Evolutionary conservation across 2,113 vertebrate genomes (phyloP).

Genomic region (Odobenus rosmarus): DNA sequence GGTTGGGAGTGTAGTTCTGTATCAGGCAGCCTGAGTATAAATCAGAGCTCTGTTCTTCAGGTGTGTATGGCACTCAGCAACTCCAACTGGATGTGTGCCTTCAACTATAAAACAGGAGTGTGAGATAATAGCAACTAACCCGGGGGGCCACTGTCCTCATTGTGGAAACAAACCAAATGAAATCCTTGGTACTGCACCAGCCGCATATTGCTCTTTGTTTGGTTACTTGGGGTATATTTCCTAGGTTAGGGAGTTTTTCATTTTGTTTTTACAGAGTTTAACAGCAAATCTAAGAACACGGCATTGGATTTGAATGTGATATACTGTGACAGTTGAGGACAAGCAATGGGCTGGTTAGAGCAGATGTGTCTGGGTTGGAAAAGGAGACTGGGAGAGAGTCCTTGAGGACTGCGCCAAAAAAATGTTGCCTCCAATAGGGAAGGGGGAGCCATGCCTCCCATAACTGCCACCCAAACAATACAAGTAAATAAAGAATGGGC

Average conservation of each 20-base stretch:
- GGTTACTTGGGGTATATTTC: neutral
- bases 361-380: neutral
- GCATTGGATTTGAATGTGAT: neutral
- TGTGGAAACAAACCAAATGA: neutral
- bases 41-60: neutral
- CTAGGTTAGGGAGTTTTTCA: neutral
- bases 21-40: neutral
- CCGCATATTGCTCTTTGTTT: neutral
- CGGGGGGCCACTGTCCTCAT: neutral
- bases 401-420: neutral
- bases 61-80: neutral
- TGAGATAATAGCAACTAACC: neutral
- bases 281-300: neutral
- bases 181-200: neutral
- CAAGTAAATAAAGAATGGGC: neutral
- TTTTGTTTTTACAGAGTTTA: neutral
- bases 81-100: neutral
- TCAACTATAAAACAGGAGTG: neutral
- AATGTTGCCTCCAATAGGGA: neutral
- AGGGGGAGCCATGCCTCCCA: neutral
- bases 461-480: neutral
- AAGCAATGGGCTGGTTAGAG: neutral
- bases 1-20: neutral
- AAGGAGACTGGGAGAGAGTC: neutral
- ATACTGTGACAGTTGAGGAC: neutral